These are phyloP conservation scores for Sebastes diaconus DNA, from an alignment of 2,797 vertebrate species.

Conservation along the genomic window DNA sequence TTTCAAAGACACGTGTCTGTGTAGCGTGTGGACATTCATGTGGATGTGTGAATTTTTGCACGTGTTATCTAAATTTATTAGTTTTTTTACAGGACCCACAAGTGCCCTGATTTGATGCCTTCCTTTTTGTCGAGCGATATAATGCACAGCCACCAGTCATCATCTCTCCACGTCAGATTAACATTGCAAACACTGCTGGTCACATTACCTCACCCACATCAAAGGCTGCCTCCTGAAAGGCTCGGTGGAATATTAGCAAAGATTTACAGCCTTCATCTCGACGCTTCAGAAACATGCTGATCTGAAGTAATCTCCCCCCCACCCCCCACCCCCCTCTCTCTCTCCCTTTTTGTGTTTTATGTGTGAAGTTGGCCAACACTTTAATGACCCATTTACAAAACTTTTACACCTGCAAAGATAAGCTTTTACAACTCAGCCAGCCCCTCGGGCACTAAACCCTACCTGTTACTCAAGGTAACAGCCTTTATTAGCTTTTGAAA, in stretches of 20 bases:
- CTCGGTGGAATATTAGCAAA: slow-evolving; percentile 81
- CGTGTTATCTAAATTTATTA: slow-evolving; percentile 18
- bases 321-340: neutral
- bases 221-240: slow-evolving; percentile 80
- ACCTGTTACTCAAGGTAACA: slow-evolving; percentile 66
- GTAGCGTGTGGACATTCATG: neutral
- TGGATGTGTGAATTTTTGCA: neutral
- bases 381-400: slow-evolving; percentile 83
- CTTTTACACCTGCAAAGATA: slow-evolving; percentile 82
- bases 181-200: slow-evolving; percentile 81
- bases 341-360: slow-evolving; percentile 60
- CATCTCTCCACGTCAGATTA: slow-evolving; percentile 72
- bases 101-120: slow-evolving; percentile 26
- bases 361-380: slow-evolving; percentile 79
- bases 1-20: neutral
- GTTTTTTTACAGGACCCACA: neutral
- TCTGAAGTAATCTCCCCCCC: slow-evolving; percentile 69
- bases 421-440: slow-evolving; percentile 73
- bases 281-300: slow-evolving; percentile 78
- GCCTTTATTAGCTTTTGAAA: slow-evolving; percentile 72
- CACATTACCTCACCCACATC: slow-evolving; percentile 85
- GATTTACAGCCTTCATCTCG: slow-evolving; percentile 78
- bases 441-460: slow-evolving; percentile 57
- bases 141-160: slow-evolving; percentile 58
- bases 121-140: slow-evolving; percentile 40